These are phyloP conservation scores for Eulemur coronatus DNA, from an alignment of 2,797 vertebrate species.

Conservation along the genomic window DNA sequence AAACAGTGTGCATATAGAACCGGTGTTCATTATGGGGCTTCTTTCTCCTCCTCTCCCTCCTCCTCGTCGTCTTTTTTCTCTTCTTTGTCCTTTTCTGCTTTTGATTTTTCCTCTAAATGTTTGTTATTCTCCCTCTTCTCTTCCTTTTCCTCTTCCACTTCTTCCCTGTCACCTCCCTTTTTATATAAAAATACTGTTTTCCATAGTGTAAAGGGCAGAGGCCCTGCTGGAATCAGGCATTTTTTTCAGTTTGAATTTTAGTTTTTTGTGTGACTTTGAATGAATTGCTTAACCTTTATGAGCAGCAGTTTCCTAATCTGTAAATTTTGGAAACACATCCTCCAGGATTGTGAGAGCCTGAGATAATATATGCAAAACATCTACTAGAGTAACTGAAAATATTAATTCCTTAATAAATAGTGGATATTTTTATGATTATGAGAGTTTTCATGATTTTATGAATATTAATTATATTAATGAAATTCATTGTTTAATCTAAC, in stretches of 20 bases:
- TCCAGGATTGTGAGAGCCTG: neutral
- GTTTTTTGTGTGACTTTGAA: neutral
- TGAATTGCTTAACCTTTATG: neutral
- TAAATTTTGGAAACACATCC: neutral
- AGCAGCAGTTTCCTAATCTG: neutral
- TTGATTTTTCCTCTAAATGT: neutral
- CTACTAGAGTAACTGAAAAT: neutral
- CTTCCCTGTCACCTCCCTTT: neutral
- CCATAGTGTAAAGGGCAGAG: neutral
- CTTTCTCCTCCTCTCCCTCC: neutral
- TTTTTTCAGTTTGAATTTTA: neutral
- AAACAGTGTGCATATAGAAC: neutral
- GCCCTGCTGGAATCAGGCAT: neutral
- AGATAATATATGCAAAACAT: neutral
- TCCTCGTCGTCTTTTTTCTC: rapidly evolving
- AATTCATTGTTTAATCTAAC: neutral
- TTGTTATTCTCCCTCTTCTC: neutral
- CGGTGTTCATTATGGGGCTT: neutral
- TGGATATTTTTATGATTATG: neutral
- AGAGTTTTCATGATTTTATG: neutral
- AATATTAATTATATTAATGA: neutral
- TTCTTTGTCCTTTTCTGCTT: neutral
- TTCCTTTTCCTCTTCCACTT: neutral
- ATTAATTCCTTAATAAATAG: neutral
- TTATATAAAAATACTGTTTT: neutral